Conservation (phyloP, 2,888 invertebrate species). For the Thymelicus sylvestris region DNA sequence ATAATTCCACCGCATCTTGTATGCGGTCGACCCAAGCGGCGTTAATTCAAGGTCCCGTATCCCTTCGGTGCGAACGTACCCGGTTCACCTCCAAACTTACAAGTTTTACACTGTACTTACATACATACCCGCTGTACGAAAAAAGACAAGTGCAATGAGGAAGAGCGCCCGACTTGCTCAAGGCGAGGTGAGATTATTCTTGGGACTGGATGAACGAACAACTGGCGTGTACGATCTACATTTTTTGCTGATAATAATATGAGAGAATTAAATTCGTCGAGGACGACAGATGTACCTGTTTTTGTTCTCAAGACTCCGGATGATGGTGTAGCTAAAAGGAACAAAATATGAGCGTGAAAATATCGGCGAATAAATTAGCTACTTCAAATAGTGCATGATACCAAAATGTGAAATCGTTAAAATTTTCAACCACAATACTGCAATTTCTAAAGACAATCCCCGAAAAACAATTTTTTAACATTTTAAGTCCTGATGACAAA, state of each 20-base stretch:
- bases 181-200: slow-evolving; percentile 41
- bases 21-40: slow-evolving; percentile 55
- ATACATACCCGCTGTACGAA: slow-evolving; percentile 44
- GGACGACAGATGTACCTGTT: slow-evolving; percentile 20
- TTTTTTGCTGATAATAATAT: slow-evolving; percentile 9
- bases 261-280: slow-evolving; percentile 11
- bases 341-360: background rate
- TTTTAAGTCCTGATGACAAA: no score
- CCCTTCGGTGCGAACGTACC: slow-evolving; percentile 60
- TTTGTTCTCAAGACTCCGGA: slow-evolving; percentile 1
- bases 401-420: no score
- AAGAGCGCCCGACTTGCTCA: slow-evolving; percentile 50
- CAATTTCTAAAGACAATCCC: no score
- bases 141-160: slow-evolving; percentile 55
- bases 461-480: no score
- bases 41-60: slow-evolving; percentile 68
- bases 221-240: slow-evolving; percentile 34
- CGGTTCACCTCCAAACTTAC: slow-evolving; percentile 66
- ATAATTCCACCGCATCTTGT: slow-evolving; percentile 61
- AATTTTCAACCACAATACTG: no score
- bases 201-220: slow-evolving; percentile 40
- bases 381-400: no score
- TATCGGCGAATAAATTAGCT: background rate
- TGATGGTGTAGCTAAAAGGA: background rate
- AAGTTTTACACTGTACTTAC: slow-evolving; percentile 34